phyloP scores from a whole-genome alignment of 2,888 invertebrate genomes.

The Aspidiotus destructor region DNA sequence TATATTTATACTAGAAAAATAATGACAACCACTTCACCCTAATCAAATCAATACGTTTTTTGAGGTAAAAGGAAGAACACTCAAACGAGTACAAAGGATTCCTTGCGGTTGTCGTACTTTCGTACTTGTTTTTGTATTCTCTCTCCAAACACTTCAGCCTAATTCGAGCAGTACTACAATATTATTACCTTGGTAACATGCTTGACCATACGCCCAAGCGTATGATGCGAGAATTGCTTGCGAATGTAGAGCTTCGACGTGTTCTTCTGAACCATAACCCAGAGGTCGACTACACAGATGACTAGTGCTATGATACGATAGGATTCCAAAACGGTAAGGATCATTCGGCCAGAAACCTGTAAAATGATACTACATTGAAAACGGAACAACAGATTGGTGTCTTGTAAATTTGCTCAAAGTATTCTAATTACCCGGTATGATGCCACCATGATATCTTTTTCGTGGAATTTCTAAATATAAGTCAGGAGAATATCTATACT shows the following conservation, averaged over 20 bases:
- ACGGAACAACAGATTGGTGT: too few species aligned
- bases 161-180: background rate
- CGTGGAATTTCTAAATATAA: slow-evolving; percentile 32
- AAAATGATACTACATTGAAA: slow-evolving; percentile 37
- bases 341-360: slow-evolving; percentile 79
- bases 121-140: background rate
- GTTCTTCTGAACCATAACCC: slow-evolving; percentile 48
- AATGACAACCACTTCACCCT: background rate
- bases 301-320: slow-evolving; percentile 63
- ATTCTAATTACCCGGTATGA: slow-evolving; percentile 56
- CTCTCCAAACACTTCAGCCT: background rate
- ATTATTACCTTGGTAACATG: slow-evolving; percentile 59
- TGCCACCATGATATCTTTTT: slow-evolving; percentile 50
- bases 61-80: background rate
- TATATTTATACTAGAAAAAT: background rate
- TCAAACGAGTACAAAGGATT: background rate
- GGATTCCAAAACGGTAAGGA: slow-evolving; percentile 60
- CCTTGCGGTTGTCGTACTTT: background rate
- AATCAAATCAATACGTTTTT: too few species aligned
- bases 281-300: slow-evolving; percentile 48
- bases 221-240: slow-evolving; percentile 72
- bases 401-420: background rate
- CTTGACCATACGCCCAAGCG: slow-evolving; percentile 68
- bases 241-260: slow-evolving; percentile 56
- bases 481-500: slow-evolving; percentile 48